Conservation (phyloP, 1,140 invertebrate species). For the Drosophila sproati region DNA sequence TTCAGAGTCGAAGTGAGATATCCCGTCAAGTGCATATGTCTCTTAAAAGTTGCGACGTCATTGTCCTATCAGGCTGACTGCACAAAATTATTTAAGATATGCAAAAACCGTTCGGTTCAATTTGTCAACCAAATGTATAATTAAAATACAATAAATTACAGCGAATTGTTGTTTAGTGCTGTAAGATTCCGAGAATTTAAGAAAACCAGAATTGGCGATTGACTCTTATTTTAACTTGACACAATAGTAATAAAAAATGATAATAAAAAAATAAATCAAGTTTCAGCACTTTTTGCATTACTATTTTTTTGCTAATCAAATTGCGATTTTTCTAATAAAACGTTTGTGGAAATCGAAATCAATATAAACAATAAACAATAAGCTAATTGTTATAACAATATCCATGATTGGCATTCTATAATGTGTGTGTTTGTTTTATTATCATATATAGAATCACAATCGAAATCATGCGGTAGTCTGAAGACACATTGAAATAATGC, state of each 20-base stretch:
- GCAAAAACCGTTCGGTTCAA: slow-evolving; percentile 1
- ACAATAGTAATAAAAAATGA: not conserved
- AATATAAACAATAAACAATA: not conserved
- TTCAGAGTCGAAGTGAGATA: slow-evolving; percentile 41
- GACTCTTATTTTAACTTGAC: slow-evolving; percentile 6
- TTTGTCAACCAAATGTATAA: not conserved
- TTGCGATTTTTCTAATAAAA: slow-evolving; percentile 45
- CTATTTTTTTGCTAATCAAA: slow-evolving; percentile 14
- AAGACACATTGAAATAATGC: slow-evolving; percentile 51
- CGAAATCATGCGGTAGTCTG: slow-evolving; percentile 53
- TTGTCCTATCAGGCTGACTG: slow-evolving; percentile 25
- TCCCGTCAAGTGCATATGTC: slow-evolving; percentile 21
- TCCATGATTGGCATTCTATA: not conserved
- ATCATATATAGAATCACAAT: slow-evolving; percentile 31
- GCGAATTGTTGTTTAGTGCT: slow-evolving; percentile 25
- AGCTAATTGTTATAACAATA: not conserved
- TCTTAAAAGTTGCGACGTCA: slow-evolving; percentile 32
- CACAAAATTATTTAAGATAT: slow-evolving; percentile 18
- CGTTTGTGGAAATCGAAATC: not conserved
- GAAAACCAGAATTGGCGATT: slow-evolving; percentile 13
- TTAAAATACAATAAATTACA: slow-evolving; percentile 9
- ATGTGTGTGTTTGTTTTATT: not conserved
- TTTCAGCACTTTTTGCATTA: not conserved
- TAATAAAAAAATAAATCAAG: not conserved
- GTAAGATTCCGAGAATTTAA: slow-evolving; percentile 28